A percentile compares a stretch with the other conserved stretches of the same genome.
These are phyloP conservation scores for Dicrostonyx torquatus DNA, from an alignment of 2,797 vertebrate genomes.

Conservation along the genomic window DNA sequence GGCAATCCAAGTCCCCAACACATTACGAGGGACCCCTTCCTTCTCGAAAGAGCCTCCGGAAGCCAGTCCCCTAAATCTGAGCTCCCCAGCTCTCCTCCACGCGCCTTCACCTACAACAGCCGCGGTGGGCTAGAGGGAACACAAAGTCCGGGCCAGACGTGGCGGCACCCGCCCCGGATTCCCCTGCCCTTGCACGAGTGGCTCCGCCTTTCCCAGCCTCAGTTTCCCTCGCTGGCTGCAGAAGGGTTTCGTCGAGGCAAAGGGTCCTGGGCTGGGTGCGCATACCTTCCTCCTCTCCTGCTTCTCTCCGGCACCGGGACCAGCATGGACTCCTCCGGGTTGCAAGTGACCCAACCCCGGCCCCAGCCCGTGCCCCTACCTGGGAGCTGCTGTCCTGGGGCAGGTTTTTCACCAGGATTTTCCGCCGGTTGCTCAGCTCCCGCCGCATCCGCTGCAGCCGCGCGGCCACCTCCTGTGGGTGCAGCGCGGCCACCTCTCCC, in stretches of 20 bases:
- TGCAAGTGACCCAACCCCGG: background rate
- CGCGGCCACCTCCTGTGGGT: conserved; percentile 90
- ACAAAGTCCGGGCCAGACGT: background rate
- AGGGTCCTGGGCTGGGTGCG: background rate
- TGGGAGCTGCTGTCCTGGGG: conserved; percentile 94
- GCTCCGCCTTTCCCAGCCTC: conserved; percentile 3
- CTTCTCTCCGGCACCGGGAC: background rate
- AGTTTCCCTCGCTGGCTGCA: conserved; percentile 8
- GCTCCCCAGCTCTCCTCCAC: background rate
- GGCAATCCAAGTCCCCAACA: background rate
- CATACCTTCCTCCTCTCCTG: background rate
- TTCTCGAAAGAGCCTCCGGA: background rate
- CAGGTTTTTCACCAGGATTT: conserved; percentile 96
- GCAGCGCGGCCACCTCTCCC: conserved; percentile 85
- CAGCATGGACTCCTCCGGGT: background rate
- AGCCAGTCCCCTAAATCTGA: background rate
- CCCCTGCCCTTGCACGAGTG: background rate
- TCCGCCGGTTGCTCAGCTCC: conserved; percentile 97
- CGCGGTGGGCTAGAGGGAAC: background rate
- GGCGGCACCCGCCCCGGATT: background rate
- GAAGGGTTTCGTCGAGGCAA: background rate
- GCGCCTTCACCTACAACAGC: background rate
- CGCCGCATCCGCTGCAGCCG: conserved; percentile 92
- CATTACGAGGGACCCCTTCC: background rate
- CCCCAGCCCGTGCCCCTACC: conserved; percentile 84